phyloP scores from a whole-genome alignment of 2,797 vertebrate genomes.

The Acanthurus tractus region DNA sequence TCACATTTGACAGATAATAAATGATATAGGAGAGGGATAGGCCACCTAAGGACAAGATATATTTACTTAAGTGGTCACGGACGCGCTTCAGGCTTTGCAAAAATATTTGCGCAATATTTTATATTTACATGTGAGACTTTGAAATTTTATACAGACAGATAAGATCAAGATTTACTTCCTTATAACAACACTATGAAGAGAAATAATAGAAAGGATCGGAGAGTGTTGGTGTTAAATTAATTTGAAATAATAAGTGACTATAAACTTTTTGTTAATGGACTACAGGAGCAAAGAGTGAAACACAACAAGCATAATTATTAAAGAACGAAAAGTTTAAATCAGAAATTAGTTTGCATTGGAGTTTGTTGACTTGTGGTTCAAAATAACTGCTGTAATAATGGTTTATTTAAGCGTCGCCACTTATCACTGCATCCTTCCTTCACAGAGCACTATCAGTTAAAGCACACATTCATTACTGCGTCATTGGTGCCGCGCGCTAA shows the following conservation, averaged over 20 bases:
- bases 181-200: too few relatives aligned
- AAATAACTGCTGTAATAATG: background rate
- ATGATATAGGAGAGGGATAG: too few relatives aligned
- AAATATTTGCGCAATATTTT: too few relatives aligned
- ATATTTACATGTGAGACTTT: too few relatives aligned
- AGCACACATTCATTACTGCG: constrained; percentile 49
- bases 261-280: background rate
- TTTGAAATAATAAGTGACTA: background rate
- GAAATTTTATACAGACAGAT: too few relatives aligned
- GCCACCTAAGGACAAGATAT: too few relatives aligned
- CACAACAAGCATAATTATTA: background rate
- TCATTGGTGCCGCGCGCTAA: constrained; percentile 52
- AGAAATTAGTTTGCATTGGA: background rate
- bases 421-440: constrained; percentile 26
- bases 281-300: background rate
- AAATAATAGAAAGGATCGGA: background rate
- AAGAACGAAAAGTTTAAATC: too few relatives aligned
- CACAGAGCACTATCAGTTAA: constrained; percentile 63
- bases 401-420: constrained; percentile 38
- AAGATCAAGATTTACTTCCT: too few relatives aligned
- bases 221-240: background rate
- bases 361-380: background rate
- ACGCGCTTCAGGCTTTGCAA: too few relatives aligned
- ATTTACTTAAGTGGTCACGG: too few relatives aligned
- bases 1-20: too few relatives aligned